Evolutionary conservation across 1,140 invertebrate species (phyloP), one percentile per base, ranked within the genome.

Genomic region (Drosophila ohnishii): DNA sequence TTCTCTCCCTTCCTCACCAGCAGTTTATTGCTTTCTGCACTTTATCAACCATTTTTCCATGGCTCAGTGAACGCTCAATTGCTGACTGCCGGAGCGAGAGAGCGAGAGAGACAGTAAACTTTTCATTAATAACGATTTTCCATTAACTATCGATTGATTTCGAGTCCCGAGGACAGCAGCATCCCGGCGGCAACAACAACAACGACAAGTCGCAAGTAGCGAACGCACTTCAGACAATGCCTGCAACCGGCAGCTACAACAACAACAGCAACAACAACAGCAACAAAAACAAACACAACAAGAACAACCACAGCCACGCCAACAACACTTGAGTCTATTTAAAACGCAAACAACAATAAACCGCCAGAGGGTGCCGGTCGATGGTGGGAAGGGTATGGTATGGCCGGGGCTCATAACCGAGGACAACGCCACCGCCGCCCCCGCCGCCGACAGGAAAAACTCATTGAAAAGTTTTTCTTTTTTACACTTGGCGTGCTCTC

Each of bases 41-140:
- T 87, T 87, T 87, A 87, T 87, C 83, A 88, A 82, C 69, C 83
- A 90, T 85, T 90, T 90, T 82, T 56, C 63, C 61, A 77, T 67
- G 84, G 84, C 84, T 80, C 76, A 64, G 59, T 88, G 84, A 86
- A 74, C 74, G 84, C 74, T 88, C 84, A 79, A 88, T 88, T 80
- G 84, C 73, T 55, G 77, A 13, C 59, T 58, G 34, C 22, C 67
- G 35, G 62, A 30, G 72, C 19, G 22, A 35, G 35, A 19, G 56
- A 13, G 9, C 45, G 32, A 19, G 19, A 28, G 9, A 22, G 59
- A 16, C 44, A 48, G 79, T 76, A 83, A 91, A 90, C 50, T 90
- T 91, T 90, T 91, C 90, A 91, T 91, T 91, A 91, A 91, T 91
- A 91, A 91, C 90, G 90, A 91, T 91, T 91, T 91, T 91, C 90